Percentiles rank a stretch among this genome's conserved stretches.
Evolutionary conservation across 2,797 vertebrate species (phyloP).

Genomic region (Enteromius fasciolatus): DNA sequence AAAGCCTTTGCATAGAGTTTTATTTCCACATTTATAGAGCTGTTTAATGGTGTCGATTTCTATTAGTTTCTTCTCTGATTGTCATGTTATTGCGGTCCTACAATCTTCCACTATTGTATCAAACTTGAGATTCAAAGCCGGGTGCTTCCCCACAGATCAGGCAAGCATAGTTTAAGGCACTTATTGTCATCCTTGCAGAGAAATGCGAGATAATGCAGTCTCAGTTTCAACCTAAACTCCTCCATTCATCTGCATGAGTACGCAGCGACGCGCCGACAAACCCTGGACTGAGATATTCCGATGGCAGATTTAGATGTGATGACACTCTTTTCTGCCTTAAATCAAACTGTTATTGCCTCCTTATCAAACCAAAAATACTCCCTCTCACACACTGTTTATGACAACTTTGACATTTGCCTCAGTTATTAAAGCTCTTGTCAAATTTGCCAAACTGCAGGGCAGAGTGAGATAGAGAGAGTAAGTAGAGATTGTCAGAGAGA

Average conservation of each 20-base stretch:
- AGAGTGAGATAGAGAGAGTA: constrained; percentile 31
- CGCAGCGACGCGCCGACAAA: constrained; percentile 6
- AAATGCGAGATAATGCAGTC: constrained; percentile 26
- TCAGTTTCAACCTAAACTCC: constrained; percentile 35
- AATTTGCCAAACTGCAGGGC: constrained; percentile 42
- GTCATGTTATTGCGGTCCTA: not conserved
- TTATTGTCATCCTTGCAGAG: constrained; percentile 32
- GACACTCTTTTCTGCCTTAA: constrained; percentile 44
- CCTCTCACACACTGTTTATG: constrained; percentile 52
- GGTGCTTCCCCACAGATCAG: constrained; percentile 11
- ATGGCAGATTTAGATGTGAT: constrained; percentile 46
- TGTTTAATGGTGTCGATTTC: not conserved
- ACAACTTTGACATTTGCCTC: constrained; percentile 60
- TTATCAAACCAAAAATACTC: constrained; percentile 56
- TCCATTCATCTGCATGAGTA: constrained; percentile 45
- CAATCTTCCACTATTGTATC: not conserved
- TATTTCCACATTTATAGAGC: not conserved
- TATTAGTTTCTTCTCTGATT: not conserved
- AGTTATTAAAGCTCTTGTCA: constrained; percentile 57
- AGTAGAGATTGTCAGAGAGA: constrained; percentile 36
- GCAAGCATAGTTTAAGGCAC: constrained; percentile 12
- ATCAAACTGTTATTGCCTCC: constrained; percentile 51
- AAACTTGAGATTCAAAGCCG: constrained; percentile 12
- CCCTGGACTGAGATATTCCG: constrained; percentile 14
- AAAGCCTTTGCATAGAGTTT: not conserved